Evolutionary conservation across 2,797 vertebrate species (phyloP), one percentile per base, ranked within the genome.

Genomic region (Hephaestus fuliginosus): DNA sequence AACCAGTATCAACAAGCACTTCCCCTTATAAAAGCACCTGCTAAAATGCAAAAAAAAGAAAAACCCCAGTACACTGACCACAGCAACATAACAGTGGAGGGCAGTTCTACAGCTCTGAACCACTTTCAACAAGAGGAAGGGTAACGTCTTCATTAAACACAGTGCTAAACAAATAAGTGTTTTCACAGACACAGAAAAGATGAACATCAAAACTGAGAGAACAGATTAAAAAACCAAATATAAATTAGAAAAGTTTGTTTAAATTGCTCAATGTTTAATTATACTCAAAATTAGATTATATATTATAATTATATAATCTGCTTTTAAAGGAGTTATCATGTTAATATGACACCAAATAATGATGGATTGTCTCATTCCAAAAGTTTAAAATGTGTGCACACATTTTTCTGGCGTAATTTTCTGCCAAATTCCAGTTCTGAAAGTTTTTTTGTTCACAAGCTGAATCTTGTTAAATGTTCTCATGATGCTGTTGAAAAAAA

Each of bases 1-100:
- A 95, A 97, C 81, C 77, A 89, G 97, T 96, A 97, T 96, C 94
- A 96, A 96, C 96, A 95, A 98, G 95, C 96, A 97, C 96, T 97
- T 97, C 96, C 93, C 95, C 96, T 97, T 96, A 96, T 95, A 97
- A 98, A 94, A 94, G 77, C 91, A 97, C 95, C 92, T 96, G 95
- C 95, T 96, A 96, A 97, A 97, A 97, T 96, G 95, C 96, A 96
- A 95, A 93, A 96, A 96, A 94, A 93, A 95, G 63, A 28, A 28
- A 36, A 22, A 46, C 79, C 92, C 94, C 93, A 95, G 96, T 96
- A 96, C 96, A 97, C 95, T 94, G 65, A 68, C 48, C 80, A 88
- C 78, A 85, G 88, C 86, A 87, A 96, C 95, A 96, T 92, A 95
- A 96, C 89, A 96, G 96, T 95, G 92, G 91, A 92, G 93, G 93